These are phyloP conservation scores for Cerceris rybyensis DNA, from an alignment of 2,888 invertebrate species.

Conservation along the genomic window DNA sequence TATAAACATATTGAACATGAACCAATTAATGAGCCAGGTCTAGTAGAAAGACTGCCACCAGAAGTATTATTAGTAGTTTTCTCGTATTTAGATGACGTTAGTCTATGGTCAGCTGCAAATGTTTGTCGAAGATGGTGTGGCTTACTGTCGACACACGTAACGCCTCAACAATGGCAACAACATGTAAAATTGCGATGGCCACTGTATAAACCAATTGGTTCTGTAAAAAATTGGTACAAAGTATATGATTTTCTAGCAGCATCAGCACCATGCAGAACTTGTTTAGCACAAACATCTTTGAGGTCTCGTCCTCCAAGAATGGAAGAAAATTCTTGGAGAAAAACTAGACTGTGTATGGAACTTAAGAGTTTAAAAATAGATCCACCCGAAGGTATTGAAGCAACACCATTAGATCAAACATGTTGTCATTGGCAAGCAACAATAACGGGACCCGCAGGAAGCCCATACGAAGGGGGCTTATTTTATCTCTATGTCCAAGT, in stretches of 20 bases:
- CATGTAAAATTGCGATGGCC: slow-evolving; percentile 93
- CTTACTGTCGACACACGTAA: slow-evolving; percentile 90
- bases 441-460: slow-evolving; percentile 94
- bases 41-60: slow-evolving; percentile 88
- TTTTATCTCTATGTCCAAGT: slow-evolving; percentile 96
- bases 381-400: slow-evolving; percentile 93
- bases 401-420: slow-evolving; percentile 89
- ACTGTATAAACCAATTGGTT: slow-evolving; percentile 89
- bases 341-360: slow-evolving; percentile 91
- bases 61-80: slow-evolving; percentile 94
- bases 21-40: slow-evolving; percentile 83
- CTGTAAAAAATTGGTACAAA: slow-evolving; percentile 90
- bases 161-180: slow-evolving; percentile 90
- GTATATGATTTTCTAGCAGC: slow-evolving; percentile 84
- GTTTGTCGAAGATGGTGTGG: slow-evolving; percentile 94
- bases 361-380: slow-evolving; percentile 87
- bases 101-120: slow-evolving; percentile 93
- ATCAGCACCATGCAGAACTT: slow-evolving; percentile 88
- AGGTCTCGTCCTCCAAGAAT: slow-evolving; percentile 84
- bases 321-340: slow-evolving; percentile 91
- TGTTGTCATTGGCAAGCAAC: slow-evolving; percentile 97
- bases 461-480: slow-evolving; percentile 96
- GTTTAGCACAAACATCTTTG: slow-evolving; percentile 92
- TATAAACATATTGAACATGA: slow-evolving; percentile 79
- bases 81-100: slow-evolving; percentile 94